These are phyloP conservation scores for Coleophora flavipennella DNA, from an alignment of 2,888 invertebrate species.

Conservation along the genomic window DNA sequence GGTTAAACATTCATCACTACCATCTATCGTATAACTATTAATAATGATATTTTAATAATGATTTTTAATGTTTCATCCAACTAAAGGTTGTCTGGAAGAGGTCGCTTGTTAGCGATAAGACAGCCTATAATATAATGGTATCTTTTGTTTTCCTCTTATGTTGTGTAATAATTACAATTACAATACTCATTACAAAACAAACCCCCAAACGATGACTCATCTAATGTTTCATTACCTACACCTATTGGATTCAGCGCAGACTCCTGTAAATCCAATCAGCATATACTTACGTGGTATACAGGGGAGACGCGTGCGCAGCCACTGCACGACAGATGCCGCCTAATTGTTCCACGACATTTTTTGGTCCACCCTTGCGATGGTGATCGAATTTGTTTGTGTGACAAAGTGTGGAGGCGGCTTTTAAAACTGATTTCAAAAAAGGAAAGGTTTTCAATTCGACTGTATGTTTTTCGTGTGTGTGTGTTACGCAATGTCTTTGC, in stretches of 20 bases:
- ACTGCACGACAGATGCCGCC: constrained; percentile 59
- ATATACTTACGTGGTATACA: constrained; percentile 42
- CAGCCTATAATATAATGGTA: too few relatives aligned
- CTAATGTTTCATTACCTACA: constrained; percentile 19
- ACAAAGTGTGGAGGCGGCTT: not conserved
- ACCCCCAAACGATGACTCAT: constrained; percentile 12
- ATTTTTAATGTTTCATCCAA: too few relatives aligned
- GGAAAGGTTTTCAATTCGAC: too few relatives aligned
- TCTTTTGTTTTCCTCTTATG: too few relatives aligned
- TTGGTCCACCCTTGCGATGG: constrained; percentile 46
- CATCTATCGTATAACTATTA: too few relatives aligned
- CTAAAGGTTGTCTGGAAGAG: too few relatives aligned
- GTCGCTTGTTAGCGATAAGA: too few relatives aligned
- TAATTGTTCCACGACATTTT: constrained; percentile 69
- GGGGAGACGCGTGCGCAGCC: constrained; percentile 1
- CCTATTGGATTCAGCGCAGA: constrained; percentile 19
- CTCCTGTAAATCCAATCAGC: constrained; percentile 59
- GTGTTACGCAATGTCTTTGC: too few relatives aligned
- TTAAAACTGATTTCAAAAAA: too few relatives aligned
- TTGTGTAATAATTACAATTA: not conserved
- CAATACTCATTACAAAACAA: not conserved
- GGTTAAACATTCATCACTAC: too few relatives aligned
- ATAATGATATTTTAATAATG: too few relatives aligned
- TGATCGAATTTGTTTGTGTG: constrained; percentile 68
- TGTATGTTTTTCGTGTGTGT: too few relatives aligned